Evolutionary conservation across 2,888 invertebrate species (phyloP).

Genomic region (Myopa testacea): DNA sequence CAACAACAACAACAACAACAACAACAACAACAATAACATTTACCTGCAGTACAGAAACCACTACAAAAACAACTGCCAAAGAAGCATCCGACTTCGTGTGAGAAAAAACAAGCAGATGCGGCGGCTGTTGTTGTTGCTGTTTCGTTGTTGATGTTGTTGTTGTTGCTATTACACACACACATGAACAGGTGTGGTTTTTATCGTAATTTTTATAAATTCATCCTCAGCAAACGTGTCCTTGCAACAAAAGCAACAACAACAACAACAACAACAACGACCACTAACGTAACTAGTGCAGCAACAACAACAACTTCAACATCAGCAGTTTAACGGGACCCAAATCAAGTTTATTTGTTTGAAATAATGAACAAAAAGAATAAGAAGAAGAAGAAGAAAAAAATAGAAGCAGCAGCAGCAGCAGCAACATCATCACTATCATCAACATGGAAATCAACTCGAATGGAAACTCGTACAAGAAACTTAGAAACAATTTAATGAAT

Average conservation of each 20-base stretch:
- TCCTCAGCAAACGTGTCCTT: conserved; percentile 44
- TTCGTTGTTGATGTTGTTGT: conserved; percentile 7
- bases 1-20: not conserved
- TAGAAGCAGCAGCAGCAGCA: not conserved
- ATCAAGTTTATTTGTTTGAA: conserved; percentile 2
- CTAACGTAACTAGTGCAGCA: conserved; percentile 13
- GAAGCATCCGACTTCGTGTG: not conserved
- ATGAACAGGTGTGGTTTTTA: conserved; percentile 41
- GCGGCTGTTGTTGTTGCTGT: conserved; percentile 25
- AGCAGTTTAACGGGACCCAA: not conserved
- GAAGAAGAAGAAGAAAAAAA: not conserved
- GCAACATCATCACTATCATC: too few species aligned
- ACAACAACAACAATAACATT: not conserved
- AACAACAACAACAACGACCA: too few species aligned
- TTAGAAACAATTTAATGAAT: too few species aligned
- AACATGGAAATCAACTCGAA: too few species aligned
- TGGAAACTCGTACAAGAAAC: too few species aligned
- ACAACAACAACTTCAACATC: not conserved
- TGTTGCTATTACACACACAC: conserved; percentile 11
- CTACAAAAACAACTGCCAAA: not conserved
- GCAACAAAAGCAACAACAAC: conserved; percentile 46
- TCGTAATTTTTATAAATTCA: conserved; percentile 41
- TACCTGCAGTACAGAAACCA: not conserved
- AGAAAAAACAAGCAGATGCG: too few species aligned
- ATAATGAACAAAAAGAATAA: conserved; percentile 5